phyloP scores from a whole-genome alignment of 2,888 invertebrate genomes.

The Ormyrus nitidulus region DNA sequence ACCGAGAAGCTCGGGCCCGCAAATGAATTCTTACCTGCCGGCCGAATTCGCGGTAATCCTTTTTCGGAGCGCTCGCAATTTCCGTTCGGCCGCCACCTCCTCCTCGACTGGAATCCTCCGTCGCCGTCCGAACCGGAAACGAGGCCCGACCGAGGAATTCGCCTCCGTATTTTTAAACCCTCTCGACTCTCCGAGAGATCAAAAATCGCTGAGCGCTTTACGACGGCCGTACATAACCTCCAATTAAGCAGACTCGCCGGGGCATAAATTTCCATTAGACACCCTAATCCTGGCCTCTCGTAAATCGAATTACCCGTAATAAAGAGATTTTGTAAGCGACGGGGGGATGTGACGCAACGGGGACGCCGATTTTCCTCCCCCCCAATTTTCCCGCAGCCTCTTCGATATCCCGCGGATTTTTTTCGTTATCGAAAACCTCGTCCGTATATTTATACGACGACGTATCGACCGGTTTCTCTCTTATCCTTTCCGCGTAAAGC shows the following conservation, averaged over 20 bases:
- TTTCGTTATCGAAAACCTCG: too few relatives aligned
- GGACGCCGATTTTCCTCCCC: too few relatives aligned
- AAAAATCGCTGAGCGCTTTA: neutral
- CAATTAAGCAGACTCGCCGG: constrained; percentile 7
- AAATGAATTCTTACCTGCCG: constrained; percentile 50
- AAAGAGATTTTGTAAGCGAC: constrained; percentile 37
- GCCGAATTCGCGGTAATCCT: constrained; percentile 44
- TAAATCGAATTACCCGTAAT: constrained; percentile 37
- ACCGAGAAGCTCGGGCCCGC: constrained; percentile 21
- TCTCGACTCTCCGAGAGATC: neutral
- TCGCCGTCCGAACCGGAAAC: constrained; percentile 50
- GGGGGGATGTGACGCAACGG: too few relatives aligned
- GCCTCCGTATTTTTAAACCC: neutral
- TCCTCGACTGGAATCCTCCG: constrained; percentile 19
- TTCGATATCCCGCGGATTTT: too few relatives aligned
- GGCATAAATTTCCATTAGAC: neutral
- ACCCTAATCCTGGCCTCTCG: too few relatives aligned
- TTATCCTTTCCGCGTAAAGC: constrained; percentile 2
- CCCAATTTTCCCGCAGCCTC: too few relatives aligned
- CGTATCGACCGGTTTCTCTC: too few relatives aligned
- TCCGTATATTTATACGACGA: too few relatives aligned
- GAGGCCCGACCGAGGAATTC: constrained; percentile 29
- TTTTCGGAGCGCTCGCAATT: constrained; percentile 24
- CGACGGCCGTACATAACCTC: neutral
- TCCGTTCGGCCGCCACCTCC: constrained; percentile 11